phyloP scores from a whole-genome alignment of 2,797 vertebrate genomes.

The Semaprochilodus insignis region DNA sequence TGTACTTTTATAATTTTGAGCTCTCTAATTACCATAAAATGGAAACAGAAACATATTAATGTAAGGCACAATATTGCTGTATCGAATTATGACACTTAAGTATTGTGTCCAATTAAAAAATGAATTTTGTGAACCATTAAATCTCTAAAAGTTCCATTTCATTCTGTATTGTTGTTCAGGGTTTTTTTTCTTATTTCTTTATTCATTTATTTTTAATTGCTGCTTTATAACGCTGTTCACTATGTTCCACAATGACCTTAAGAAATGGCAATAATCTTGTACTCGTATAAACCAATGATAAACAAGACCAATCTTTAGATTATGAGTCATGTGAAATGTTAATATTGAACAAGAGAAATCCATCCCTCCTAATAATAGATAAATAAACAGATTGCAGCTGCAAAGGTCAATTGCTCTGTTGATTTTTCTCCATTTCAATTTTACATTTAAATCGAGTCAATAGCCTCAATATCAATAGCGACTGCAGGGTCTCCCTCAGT shows the following conservation, averaged over 20 bases:
- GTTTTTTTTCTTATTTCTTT: neutral
- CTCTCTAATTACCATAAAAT: too few species aligned
- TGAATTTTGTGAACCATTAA: too few species aligned
- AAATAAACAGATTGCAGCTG: constrained; percentile 55
- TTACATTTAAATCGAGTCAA: constrained; percentile 54
- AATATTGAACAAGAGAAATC: constrained; percentile 62
- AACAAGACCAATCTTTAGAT: constrained; percentile 56
- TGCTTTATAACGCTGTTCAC: constrained; percentile 3
- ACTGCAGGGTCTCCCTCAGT: constrained; percentile 25
- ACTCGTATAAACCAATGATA: constrained; percentile 50
- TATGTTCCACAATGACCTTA: constrained; percentile 51
- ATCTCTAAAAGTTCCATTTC: neutral
- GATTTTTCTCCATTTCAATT: constrained; percentile 61
- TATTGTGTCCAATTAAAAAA: too few species aligned
- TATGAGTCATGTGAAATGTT: constrained; percentile 57
- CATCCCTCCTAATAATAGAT: constrained; percentile 54
- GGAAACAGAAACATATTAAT: too few species aligned
- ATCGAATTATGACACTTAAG: too few species aligned
- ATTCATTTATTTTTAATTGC: neutral
- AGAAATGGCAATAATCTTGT: constrained; percentile 55
- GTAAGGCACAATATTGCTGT: too few species aligned
- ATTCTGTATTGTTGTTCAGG: constrained; percentile 7
- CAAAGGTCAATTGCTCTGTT: constrained; percentile 65
- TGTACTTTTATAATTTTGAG: neutral
- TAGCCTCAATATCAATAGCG: constrained; percentile 56